A percentile compares a stretch with the other conserved stretches of the same genome.
Evolutionary conservation across 1,140 invertebrate species (phyloP).

Genomic region (Ceratina japonica): DNA sequence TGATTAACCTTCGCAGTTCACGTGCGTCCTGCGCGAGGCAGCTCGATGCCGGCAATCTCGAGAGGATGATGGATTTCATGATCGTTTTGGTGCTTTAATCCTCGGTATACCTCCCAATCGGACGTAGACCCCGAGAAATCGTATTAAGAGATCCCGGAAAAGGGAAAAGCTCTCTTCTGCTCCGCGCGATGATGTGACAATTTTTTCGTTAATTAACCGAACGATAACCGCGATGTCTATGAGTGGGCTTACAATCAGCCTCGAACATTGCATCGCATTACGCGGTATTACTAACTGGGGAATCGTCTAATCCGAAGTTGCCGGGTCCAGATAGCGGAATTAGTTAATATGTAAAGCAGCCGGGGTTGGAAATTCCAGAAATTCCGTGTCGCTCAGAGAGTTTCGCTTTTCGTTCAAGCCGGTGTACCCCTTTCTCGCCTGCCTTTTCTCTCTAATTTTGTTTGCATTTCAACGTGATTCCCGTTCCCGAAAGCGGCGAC

Average conservation of each 20-base stretch:
- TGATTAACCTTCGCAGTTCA: conserved; percentile 57
- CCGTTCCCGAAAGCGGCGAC: conserved; percentile 14
- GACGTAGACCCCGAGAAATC: not conserved
- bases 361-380: conserved; percentile 40
- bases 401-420: conserved; percentile 22
- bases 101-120: not conserved
- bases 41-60: not conserved
- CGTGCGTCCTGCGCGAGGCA: conserved; percentile 22
- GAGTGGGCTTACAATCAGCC: conserved; percentile 54
- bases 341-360: conserved; percentile 64
- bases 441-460: conserved; percentile 22
- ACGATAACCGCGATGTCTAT: conserved; percentile 44
- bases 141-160: not conserved
- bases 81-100: not conserved
- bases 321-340: conserved; percentile 50
- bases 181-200: too few species aligned
- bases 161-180: not conserved
- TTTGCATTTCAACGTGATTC: conserved; percentile 34
- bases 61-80: not conserved
- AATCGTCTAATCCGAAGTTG: conserved; percentile 63
- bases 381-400: conserved; percentile 45
- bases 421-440: not conserved
- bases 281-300: conserved; percentile 60
- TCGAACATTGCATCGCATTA: conserved; percentile 49
- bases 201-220: conserved; percentile 41